These are phyloP conservation scores for Glaucidium brasilianum DNA, from an alignment of 2,113 vertebrate genomes.

Conservation along the genomic window DNA sequence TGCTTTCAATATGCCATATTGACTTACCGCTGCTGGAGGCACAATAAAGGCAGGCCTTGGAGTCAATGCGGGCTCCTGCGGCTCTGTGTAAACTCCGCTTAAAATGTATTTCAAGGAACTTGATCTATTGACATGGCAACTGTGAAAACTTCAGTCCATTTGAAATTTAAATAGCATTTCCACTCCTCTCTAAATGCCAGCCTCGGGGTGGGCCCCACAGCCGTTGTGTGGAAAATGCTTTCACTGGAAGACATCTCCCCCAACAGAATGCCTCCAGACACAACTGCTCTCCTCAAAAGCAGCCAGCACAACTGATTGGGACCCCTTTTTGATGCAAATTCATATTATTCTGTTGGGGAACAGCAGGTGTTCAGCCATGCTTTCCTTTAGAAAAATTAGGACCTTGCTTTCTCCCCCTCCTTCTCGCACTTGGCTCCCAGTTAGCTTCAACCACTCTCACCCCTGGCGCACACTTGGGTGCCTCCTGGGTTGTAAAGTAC, in stretches of 20 bases:
- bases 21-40: conserved; percentile 52
- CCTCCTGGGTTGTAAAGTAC: not conserved
- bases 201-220: conserved; percentile 5
- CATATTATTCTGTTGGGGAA: conserved; percentile 60
- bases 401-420: not conserved
- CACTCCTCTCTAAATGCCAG: conserved; percentile 53
- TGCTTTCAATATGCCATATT: conserved; percentile 53
- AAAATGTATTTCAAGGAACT: conserved; percentile 65
- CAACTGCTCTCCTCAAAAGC: conserved; percentile 65
- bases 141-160: conserved; percentile 63
- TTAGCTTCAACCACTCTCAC: not conserved
- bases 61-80: conserved; percentile 55
- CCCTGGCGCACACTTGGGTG: not conserved
- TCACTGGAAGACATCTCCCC: conserved; percentile 55
- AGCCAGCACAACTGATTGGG: conserved; percentile 61
- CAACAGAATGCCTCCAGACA: conserved; percentile 71
- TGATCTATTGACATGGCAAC: conserved; percentile 68
- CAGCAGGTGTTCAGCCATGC: conserved; percentile 72
- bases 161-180: conserved; percentile 72
- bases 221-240: conserved; percentile 56
- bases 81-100: conserved; percentile 68
- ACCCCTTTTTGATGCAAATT: conserved; percentile 72
- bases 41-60: conserved; percentile 40
- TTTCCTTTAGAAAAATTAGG: conserved; percentile 52
- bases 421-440: not conserved